Evolutionary conservation across 2,797 vertebrate genomes (phyloP).

Genomic region (Cryptoprocta ferox): DNA sequence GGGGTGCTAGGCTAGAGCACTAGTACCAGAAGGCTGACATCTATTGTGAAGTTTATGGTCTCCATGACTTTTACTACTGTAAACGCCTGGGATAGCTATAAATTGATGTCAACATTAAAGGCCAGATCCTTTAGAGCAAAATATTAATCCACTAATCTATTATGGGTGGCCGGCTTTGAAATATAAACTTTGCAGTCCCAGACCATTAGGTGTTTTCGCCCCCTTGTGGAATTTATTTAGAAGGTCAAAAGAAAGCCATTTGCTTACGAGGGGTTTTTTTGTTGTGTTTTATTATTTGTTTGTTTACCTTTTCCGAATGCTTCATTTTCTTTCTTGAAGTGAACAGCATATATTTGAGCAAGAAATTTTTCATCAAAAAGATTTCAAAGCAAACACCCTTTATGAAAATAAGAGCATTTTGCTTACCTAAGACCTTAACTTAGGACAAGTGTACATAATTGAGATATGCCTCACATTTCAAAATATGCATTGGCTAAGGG

Average conservation of each 20-base stretch:
- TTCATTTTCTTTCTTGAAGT: background rate
- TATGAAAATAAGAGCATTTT: slow-evolving; percentile 42
- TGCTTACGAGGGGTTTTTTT: background rate
- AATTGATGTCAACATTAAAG: slow-evolving; percentile 88
- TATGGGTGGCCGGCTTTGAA: slow-evolving; percentile 83
- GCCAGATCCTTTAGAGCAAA: slow-evolving; percentile 86
- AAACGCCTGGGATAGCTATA: slow-evolving; percentile 82
- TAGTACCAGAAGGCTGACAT: slow-evolving; percentile 80
- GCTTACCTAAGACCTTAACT: slow-evolving; percentile 29
- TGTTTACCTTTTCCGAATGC: slow-evolving; percentile 33
- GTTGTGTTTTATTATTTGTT: slow-evolving; percentile 22
- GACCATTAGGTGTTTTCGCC: slow-evolving; percentile 84
- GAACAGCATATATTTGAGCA: slow-evolving; percentile 11
- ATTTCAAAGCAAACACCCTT: slow-evolving; percentile 33
- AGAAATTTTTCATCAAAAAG: background rate
- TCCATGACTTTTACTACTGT: slow-evolving; percentile 86
- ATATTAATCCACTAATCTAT: slow-evolving; percentile 88
- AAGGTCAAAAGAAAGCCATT: slow-evolving; percentile 70
- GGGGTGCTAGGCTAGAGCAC: slow-evolving; percentile 77
- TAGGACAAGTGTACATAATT: slow-evolving; percentile 26
- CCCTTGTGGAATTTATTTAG: slow-evolving; percentile 83
- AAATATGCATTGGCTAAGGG: background rate
- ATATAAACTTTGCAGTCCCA: slow-evolving; percentile 74
- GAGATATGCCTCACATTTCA: slow-evolving; percentile 56
- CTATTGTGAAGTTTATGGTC: slow-evolving; percentile 85